Evolutionary conservation across 64 coral and sea anemone species (phyloP), one percentile per base, ranked within the genome.

Genomic region (Montipora sp.): DNA sequence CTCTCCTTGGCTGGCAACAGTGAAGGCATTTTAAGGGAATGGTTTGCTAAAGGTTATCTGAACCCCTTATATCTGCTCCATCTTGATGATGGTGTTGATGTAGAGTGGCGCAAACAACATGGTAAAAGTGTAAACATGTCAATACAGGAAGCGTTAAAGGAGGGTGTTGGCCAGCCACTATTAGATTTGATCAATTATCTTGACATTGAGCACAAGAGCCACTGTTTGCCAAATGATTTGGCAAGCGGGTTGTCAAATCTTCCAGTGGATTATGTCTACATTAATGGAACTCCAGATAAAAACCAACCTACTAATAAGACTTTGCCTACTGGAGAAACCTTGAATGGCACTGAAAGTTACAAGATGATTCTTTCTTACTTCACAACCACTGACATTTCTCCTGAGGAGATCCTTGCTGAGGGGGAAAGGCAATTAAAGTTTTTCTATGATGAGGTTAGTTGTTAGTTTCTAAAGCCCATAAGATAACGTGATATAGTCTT

Each of bases 381-480:
- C 58, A 98, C 96, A 20, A 98, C 93, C 2, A 98, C 96, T 73
- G 90, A 98, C 59, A 92, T 98, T 72, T 90, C 93, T 21, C 86
- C 96, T 85, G 71, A 66, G 53, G 13, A 98, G 72, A 95, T 98
- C 46, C 93, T 87, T 48, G 74, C 84, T 23, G 93, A 95, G 85
- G 96, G 96, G 49, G 79, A 90, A 68, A 95, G 49, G 21, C 96
- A 98, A 44, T 69, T 95, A 15, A 49, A 93, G 23, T 72, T 68
- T 53, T 95, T 98, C 75, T 92, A 92, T 36, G 51, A 51, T 67
- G 80, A 98, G 90, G 96, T 98, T 49, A n/a, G 55, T 71, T 71
- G 1, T 36, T 36, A 36, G 36, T 36, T 36, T 36, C 36, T 36
- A 36, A 36, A 36, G 36, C 36, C 36, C 36, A 36, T 36, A 36